Base-by-base conservation (phyloP, 2,888 invertebrate genomes). In the Drosophila nr. fundita region DNA sequence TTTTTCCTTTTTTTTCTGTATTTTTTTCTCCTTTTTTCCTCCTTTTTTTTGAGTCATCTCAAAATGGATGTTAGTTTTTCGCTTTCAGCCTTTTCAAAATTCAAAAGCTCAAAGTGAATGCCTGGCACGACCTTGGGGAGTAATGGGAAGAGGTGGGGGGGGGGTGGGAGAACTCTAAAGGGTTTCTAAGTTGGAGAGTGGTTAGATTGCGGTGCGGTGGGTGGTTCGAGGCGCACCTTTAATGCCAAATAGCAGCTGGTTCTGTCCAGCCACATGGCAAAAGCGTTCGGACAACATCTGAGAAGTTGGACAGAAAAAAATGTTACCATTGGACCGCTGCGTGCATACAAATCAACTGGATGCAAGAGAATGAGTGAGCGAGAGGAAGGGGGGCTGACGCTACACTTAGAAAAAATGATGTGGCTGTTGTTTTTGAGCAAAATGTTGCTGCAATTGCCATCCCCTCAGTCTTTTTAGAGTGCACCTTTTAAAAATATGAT, bases 21-120 rank as follows among this genome's bases (percentile, higher is more conserved):
- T 11, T 24, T 36, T 18, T 18, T 18, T 38, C 11, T 27, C 7
- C 11, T 11, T 2, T 3, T 36, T 30, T 27, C 7, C 11, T 11
- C 1, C 0, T 36, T 30, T 38, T 38, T 38, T 38, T 18, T 8
- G 38, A 2, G 8, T 11, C 15, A 21, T 50, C 67, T 70, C 67
- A 66, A 76, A 74, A 80, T 80, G 70, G 87, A 73, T 78, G 85
- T 73, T 77, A 70, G 78, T 78, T 77, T 80, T 87, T 84, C 27
- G 77, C 76, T 68, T 38, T 75, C 58, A 59, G 76, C 73, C 87
- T 78, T 89, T 87, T 84, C 67, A 82, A 79, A 90, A 87, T 89
- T 85, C 90, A 83, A 87, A 89, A 81, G 90, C 83, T 83, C 89
- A 87, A 89, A 89, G 82, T 87, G 89, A 83, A 89, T 81, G 87